A percentile compares a stretch with the other conserved stretches of the same genome.
Evolutionary conservation across 2,113 vertebrate species (phyloP).

Genomic region (Coryphaenoides rupestris): DNA sequence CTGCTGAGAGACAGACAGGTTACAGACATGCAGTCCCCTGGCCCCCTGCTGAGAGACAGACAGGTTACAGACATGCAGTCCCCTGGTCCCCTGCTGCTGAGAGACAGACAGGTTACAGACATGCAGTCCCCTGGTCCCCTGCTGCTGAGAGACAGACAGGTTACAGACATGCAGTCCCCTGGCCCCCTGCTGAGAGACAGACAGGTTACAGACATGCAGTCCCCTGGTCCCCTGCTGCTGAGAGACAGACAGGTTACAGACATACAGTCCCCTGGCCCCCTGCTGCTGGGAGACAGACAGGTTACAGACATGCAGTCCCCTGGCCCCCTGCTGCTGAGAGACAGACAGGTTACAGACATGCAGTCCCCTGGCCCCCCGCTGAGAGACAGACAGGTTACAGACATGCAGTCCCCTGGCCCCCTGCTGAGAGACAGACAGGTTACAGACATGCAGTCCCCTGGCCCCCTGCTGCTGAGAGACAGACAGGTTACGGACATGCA

Average conservation of each 20-base stretch:
- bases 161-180: too few relatives aligned
- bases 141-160: too few relatives aligned
- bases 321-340: neutral
- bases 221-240: conserved; percentile 64
- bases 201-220: conserved; percentile 1
- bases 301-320: neutral
- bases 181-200: too few relatives aligned
- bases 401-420: conserved; percentile 52
- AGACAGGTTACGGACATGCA: too few relatives aligned
- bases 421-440: conserved; percentile 37
- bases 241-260: neutral
- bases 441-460: too few relatives aligned
- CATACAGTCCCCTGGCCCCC: conserved; percentile 28
- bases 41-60: too few relatives aligned
- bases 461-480: too few relatives aligned
- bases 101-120: conserved; percentile 24
- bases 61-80: too few relatives aligned
- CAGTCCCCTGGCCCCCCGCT: too few relatives aligned
- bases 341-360: too few relatives aligned
- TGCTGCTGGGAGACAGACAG: conserved; percentile 46
- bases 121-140: neutral
- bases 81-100: conserved; percentile 30
- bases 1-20: too few relatives aligned
- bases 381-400: neutral
- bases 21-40: too few relatives aligned